Evolutionary conservation across 1,140 invertebrate species (phyloP), one percentile per base, ranked within the genome.

Genomic region (Neodiprion virginianus): DNA sequence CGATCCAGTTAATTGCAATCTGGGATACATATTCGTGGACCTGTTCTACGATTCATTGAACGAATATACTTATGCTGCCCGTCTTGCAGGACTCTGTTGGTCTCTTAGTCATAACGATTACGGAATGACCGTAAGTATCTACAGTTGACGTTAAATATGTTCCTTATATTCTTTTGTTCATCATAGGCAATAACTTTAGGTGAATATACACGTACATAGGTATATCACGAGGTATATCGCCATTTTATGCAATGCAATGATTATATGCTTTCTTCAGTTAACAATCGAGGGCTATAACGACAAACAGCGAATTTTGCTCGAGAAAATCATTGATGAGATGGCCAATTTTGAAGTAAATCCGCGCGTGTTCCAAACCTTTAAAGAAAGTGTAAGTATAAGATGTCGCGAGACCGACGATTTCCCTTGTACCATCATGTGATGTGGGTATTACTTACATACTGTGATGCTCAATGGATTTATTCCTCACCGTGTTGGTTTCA

Each of bases 11-110:
- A 94, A 93, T 87, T 93, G 92, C 76, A 96, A 96, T 88, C 89
- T 98, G 82, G 94, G 94, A 8, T 92, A 93, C 69, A 91, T 99
- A 88, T 96, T 96, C 90, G 92, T 95, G 5, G 89, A 93, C 79
- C 88, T 98, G 69, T 92, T 98, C 72, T 91, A 92, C 71, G 98
- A 99, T 89, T 91, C 93, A n/a, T 87, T 99, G 7, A 98, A 95
- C 81, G 97, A 99, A 88, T 97, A 97, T 88, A 91, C 95, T 2
- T 99, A 99, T 88, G 92, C 94, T 74, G 97, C 98, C 0, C 94
- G 96, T 76, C 88, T 99, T 71, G 97, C 97, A 74, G 97, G 96
- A 7, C 89, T 99, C 1, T 91, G 92, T 77, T 97, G 96, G 89
- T 91, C 90, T 79, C 85, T 99, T n/a, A 89, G 85, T 17, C 94